Percentiles rank a stretch among this genome's conserved stretches.
These are phyloP conservation scores for Amphipyra berbera DNA, from an alignment of 2,888 invertebrate genomes.

Conservation along the genomic window DNA sequence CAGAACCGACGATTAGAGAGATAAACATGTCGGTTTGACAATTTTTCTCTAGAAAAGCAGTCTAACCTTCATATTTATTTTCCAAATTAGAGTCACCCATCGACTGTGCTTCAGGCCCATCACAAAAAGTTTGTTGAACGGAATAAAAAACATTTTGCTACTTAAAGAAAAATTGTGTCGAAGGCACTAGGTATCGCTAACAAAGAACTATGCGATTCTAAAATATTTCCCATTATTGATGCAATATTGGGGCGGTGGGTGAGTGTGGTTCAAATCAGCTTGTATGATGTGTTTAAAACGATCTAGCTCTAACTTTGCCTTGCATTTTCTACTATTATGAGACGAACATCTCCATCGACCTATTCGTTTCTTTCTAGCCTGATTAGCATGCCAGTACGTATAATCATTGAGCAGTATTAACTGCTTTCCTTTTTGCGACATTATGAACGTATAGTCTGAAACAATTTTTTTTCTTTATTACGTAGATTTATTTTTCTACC, in stretches of 20 bases:
- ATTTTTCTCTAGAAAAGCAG: too few relatives aligned
- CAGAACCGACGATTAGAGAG: too few relatives aligned
- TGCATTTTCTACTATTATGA: conserved; percentile 42
- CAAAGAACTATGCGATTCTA: conserved; percentile 13
- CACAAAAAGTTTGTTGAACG: too few relatives aligned
- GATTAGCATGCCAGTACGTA: conserved; percentile 50
- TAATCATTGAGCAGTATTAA: conserved; percentile 55
- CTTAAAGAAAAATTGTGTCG: too few relatives aligned
- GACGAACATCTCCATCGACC: conserved; percentile 38
- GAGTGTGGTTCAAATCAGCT: conserved; percentile 36
- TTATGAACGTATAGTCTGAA: conserved; percentile 48
- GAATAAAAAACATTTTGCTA: neutral
- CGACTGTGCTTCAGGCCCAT: too few relatives aligned
- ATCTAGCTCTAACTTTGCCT: conserved; percentile 39
- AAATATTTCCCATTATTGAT: conserved; percentile 34
- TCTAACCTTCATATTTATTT: too few relatives aligned
- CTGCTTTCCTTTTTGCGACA: conserved; percentile 51
- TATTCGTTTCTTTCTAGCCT: conserved; percentile 23
- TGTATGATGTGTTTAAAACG: conserved; percentile 30
- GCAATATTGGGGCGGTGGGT: conserved; percentile 35
- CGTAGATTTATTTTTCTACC: neutral
- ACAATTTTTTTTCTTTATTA: conserved; percentile 10
- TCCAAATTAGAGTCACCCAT: too few relatives aligned
- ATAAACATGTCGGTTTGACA: too few relatives aligned
- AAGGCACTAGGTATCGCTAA: too few relatives aligned